Evolutionary conservation across 2,888 invertebrate genomes (phyloP), one percentile per base, ranked within the genome.

Genomic region (Plagodis dolabraria): DNA sequence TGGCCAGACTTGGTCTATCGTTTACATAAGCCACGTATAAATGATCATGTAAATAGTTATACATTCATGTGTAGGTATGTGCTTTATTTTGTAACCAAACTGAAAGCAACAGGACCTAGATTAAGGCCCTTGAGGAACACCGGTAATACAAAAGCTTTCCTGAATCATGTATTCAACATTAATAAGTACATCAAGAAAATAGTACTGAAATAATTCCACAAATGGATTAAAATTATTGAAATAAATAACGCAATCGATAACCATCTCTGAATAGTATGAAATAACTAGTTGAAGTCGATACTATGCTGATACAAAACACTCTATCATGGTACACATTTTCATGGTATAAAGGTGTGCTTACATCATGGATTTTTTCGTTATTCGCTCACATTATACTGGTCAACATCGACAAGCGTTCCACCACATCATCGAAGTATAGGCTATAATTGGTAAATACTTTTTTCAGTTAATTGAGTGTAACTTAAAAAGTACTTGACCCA

Each of bases 1-100:
- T 65, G 69, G 61, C 68, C 64, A 53, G 64, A 58, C 62, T 55
- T 60, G 61, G 12, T 63, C 74, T 71, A 75, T 61, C 57, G 72
- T 75, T 76, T 70, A 68, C 67, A 65, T 69, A 63, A 63, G 65
- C 57, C 55, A 64, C 64, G 63, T 60, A 62, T 58, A 64, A 62
- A 67, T 59, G 64, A 62, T 64, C 57, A 42, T 11, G 42, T 54
- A 9, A 45, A 54, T 56, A 53, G 61, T 63, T 63, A 60, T 43
- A 60, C 33, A 55, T 43, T 51, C 58, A 53, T 47, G 36, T 42
- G 33, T 9, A 44, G 6, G 33, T 5, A 50, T 46, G 50, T 44
- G n/a, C 9, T 44, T 47, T 33, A 35, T 11, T 42, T 33, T n/a
- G 12, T 35, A 9, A 5, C 43, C 43, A 11, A 47, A 34, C 38